These are phyloP conservation scores for Oryzaephilus surinamensis DNA, from an alignment of 1,140 invertebrate species.

Conservation along the genomic window DNA sequence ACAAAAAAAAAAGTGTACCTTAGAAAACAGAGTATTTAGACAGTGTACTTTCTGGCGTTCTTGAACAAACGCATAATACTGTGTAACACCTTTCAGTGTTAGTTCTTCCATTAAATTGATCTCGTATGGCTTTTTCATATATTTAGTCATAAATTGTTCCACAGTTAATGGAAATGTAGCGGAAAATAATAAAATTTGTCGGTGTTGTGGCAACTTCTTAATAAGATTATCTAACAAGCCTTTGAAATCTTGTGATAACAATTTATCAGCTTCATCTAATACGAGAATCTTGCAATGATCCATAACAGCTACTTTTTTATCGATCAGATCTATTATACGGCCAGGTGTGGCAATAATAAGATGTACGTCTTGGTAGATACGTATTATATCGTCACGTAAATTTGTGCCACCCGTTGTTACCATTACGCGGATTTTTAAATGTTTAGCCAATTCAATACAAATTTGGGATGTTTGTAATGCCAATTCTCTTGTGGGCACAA, in stretches of 20 bases:
- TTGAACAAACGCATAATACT: constrained; percentile 99
- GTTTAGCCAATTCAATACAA: constrained; percentile 96
- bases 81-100: constrained; percentile 97
- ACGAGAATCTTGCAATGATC: constrained; percentile 94
- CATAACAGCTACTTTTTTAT: constrained; percentile 90
- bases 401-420: constrained; percentile 97
- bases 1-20: constrained; percentile 45
- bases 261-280: constrained; percentile 98
- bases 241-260: constrained; percentile 98
- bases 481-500: constrained; percentile 97
- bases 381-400: constrained; percentile 98
- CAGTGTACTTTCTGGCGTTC: constrained; percentile 99
- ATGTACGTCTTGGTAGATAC: constrained; percentile 99
- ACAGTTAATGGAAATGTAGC: constrained; percentile 98
- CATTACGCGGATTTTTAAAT: constrained; percentile 93
- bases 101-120: constrained; percentile 99
- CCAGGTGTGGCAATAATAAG: constrained; percentile 98
- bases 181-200: constrained; percentile 97
- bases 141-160: constrained; percentile 98
- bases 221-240: constrained; percentile 95
- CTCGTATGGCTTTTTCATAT: constrained; percentile 93
- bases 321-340: constrained; percentile 98
- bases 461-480: constrained; percentile 99
- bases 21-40: constrained; percentile 98
- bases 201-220: constrained; percentile 73